Evolutionary conservation across 2,113 vertebrate species (phyloP).

Genomic region (Leptobrachium ailaonicum): DNA sequence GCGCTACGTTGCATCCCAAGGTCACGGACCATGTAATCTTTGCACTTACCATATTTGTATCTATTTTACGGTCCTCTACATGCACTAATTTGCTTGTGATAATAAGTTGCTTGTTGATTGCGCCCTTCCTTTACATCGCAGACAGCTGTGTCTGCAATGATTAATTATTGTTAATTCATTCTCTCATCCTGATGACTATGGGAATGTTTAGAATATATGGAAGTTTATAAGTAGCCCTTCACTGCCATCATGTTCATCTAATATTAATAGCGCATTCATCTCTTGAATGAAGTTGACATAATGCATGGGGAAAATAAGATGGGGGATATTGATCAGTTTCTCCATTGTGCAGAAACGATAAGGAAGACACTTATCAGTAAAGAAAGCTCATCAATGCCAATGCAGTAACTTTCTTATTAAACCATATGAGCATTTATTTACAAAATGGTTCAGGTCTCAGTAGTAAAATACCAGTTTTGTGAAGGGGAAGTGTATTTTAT

Average conservation of each 20-base stretch:
- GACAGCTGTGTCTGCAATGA: conserved; percentile 36
- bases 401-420: conserved; percentile 27
- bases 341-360: conserved; percentile 58
- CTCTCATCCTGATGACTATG: conserved; percentile 46
- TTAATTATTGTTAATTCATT: conserved; percentile 45
- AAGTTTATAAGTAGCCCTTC: conserved; percentile 57
- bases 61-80: conserved; percentile 8
- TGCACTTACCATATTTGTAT: conserved; percentile 23
- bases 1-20: conserved; percentile 23
- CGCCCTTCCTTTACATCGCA: conserved; percentile 24
- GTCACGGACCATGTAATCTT: conserved; percentile 20
- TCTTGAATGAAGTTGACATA: conserved; percentile 66
- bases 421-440: conserved; percentile 8
- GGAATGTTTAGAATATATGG: conserved; percentile 53
- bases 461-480: not conserved
- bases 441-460: not conserved
- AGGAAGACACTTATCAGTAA: conserved; percentile 46
- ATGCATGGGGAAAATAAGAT: conserved; percentile 69
- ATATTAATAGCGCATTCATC: conserved; percentile 68
- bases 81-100: conserved; percentile 52
- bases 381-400: conserved; percentile 6
- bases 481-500: not conserved
- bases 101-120: conserved; percentile 53
- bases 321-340: conserved; percentile 63
- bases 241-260: conserved; percentile 68